Percentiles rank a stretch among this genome's conserved stretches.
Evolutionary conservation across 2,797 vertebrate species (phyloP).

Genomic region (Mormyrops attenuatus): DNA sequence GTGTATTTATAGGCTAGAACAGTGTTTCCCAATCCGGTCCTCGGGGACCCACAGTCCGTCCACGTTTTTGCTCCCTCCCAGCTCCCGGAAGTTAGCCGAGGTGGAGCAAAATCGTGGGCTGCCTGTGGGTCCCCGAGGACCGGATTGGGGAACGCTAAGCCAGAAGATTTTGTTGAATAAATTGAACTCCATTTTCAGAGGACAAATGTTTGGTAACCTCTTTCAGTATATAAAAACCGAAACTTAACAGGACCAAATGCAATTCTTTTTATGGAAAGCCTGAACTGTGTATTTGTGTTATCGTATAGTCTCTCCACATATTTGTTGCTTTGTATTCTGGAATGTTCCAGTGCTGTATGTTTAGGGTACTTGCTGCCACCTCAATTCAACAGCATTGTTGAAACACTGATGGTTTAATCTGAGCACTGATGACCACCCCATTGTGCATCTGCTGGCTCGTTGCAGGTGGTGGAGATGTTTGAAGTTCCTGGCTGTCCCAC

Average conservation of each 20-base stretch:
- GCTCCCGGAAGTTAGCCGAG: background rate
- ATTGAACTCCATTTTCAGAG: background rate
- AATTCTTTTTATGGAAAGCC: background rate
- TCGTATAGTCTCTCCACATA: constrained; percentile 81
- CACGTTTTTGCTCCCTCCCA: background rate
- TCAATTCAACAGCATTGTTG: background rate
- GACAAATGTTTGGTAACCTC: background rate
- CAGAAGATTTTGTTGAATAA: background rate
- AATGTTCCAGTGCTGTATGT: constrained; percentile 98
- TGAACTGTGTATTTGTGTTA: background rate
- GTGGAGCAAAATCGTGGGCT: background rate
- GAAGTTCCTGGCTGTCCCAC: constrained; percentile 82
- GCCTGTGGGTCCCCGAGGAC: background rate
- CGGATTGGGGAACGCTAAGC: background rate
- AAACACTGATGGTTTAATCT: background rate
- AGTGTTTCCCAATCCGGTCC: background rate
- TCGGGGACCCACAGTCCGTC: background rate
- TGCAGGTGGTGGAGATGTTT: constrained; percentile 91
- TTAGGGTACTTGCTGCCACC: background rate
- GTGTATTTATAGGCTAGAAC: background rate
- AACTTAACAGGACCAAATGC: background rate
- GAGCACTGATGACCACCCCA: background rate
- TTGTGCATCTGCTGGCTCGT: background rate
- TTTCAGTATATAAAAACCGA: background rate
- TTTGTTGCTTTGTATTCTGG: constrained; percentile 98